Evolutionary conservation across 2,113 vertebrate species (phyloP).

Genomic region (Hydrochoerus hydrochaeris): DNA sequence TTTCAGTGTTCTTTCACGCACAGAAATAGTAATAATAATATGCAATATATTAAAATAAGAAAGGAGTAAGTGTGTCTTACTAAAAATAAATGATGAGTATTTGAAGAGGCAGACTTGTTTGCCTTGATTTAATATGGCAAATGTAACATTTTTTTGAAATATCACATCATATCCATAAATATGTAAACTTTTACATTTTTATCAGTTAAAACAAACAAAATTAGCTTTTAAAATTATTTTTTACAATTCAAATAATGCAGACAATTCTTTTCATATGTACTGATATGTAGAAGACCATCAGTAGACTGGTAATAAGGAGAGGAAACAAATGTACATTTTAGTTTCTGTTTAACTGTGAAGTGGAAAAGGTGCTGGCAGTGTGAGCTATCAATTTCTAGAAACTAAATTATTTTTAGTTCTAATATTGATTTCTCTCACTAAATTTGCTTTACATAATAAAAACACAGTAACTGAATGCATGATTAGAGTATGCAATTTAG

Average conservation of each 20-base stretch:
- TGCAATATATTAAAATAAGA: not conserved
- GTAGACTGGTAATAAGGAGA: not conserved
- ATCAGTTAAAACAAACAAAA: not conserved
- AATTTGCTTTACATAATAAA: slow-evolving; percentile 22
- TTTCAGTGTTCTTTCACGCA: not conserved
- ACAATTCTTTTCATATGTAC: not conserved
- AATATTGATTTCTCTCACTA: not conserved
- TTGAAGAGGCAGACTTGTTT: not conserved
- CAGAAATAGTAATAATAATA: not conserved
- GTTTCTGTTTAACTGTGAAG: not conserved
- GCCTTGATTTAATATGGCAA: not conserved
- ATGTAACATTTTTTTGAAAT: not conserved
- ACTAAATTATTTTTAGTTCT: not conserved
- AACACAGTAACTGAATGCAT: not conserved
- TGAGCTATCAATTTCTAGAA: not conserved
- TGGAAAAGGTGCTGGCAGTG: not conserved
- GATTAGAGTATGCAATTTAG: not conserved
- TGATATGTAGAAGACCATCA: not conserved
- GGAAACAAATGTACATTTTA: not conserved
- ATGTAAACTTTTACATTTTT: not conserved
- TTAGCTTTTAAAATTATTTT: not conserved
- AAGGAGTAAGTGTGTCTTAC: not conserved
- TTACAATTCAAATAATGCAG: not conserved
- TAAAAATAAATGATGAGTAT: not conserved
- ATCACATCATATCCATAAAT: too few relatives aligned